Evolutionary conservation across 2,797 vertebrate genomes (phyloP), one percentile per base, ranked within the genome.

Genomic region (Limnodromus scolopaceus): DNA sequence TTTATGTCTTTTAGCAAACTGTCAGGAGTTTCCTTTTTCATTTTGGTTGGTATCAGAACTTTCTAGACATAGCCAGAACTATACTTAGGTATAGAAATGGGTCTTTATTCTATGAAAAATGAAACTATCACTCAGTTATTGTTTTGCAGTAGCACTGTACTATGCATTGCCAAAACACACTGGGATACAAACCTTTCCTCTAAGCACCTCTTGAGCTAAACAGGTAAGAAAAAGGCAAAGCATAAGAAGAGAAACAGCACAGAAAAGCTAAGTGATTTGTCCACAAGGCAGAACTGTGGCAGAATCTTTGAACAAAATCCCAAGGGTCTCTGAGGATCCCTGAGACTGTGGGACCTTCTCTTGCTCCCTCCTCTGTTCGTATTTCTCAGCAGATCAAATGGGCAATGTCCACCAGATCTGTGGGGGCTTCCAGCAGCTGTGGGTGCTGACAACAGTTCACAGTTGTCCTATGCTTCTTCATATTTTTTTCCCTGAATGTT

Each of bases 351-450:
- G 34, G 8, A 84, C n/a, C 39, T 74, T 5, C 10, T 72, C 54
- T 68, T 14, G 22, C 16, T 74, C 18, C 13, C 8, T 65, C 34
- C 28, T 69, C 32, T 80, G 22, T 18, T 85, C 32, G 16, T n/a
- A 39, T 36, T 5, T 81, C 32, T 90, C 32, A 68, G 23, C 28
- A 79, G 24, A 53, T 45, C 28, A 63, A 5, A 36, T 78, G 23
- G 9, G 18, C 3, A 49, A 23, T 3, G 15, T 53, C 63, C 23
- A 53, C 11, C 18, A 70, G 24, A 8, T 58, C 36, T 38, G 4
- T 54, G 10, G 9, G 19, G 41, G 4, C 14, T 53, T 70, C 16
- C 22, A 68, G 16, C 27, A 72, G 30, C 8, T 0, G 0, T 5
- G 6, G 24, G 3, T 78, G 14, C 30, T 78, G 43, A 27, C 13